phyloP scores from a whole-genome alignment of 2,888 invertebrate species.

The Camptogramma bilineatum region DNA sequence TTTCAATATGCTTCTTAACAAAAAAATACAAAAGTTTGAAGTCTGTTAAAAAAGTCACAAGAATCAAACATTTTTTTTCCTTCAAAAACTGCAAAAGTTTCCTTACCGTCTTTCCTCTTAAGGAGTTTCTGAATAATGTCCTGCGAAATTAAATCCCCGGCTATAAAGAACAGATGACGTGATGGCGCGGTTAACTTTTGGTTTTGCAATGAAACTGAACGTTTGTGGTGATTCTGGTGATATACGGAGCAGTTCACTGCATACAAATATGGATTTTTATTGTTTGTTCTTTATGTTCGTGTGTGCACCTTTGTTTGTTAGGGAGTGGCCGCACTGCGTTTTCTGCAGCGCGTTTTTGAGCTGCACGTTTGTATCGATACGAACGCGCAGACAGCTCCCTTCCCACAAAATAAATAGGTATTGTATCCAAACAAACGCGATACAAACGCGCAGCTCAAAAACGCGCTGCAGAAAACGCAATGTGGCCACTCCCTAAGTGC shows the following conservation, averaged over 20 bases:
- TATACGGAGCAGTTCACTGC: constrained; percentile 31
- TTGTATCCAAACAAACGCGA: too few species aligned
- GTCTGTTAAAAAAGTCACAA: background rate
- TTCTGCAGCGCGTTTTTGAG: too few species aligned
- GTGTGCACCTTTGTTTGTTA: background rate
- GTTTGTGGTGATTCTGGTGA: constrained; percentile 37
- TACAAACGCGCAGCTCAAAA: too few species aligned
- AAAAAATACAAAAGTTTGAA: too few species aligned
- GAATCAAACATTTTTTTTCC: background rate
- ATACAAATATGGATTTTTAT: constrained; percentile 36
- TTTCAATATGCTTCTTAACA: too few species aligned
- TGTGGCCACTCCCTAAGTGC: too few species aligned
- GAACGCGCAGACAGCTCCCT: too few species aligned
- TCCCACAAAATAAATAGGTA: too few species aligned
- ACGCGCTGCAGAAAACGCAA: too few species aligned
- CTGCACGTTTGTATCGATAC: too few species aligned
- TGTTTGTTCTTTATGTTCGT: constrained; percentile 7
- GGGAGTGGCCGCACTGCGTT: too few species aligned
- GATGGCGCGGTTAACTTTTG: constrained; percentile 56
- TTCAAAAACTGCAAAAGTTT: background rate
- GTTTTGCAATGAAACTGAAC: constrained; percentile 42
- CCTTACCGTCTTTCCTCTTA: constrained; percentile 44
- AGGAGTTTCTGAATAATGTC: constrained; percentile 77
- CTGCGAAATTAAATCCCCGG: constrained; percentile 78
- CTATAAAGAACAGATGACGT: constrained; percentile 82